Evolutionary conservation across 2,113 vertebrate species (phyloP).

Genomic region (Lucifuga dentata): DNA sequence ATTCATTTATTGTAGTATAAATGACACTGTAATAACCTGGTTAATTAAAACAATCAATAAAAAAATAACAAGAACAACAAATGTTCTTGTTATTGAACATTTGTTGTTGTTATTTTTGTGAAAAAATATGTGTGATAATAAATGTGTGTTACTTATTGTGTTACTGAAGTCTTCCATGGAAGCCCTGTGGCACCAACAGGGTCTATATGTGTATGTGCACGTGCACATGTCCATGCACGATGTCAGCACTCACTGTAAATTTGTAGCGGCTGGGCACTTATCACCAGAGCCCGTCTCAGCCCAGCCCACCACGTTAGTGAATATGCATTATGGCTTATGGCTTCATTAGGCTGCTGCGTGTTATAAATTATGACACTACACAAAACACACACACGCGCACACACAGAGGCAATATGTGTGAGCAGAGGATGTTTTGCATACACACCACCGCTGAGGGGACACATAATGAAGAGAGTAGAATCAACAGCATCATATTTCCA

Average conservation of each 20-base stretch:
- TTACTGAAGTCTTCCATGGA: slow-evolving; percentile 17
- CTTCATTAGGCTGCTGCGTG: slow-evolving; percentile 79
- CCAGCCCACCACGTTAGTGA: slow-evolving; percentile 75
- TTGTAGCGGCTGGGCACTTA: slow-evolving; percentile 66
- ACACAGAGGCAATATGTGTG: slow-evolving; percentile 47
- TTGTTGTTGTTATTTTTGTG: too few relatives aligned
- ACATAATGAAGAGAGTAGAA: slow-evolving; percentile 77
- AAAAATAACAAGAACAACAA: too few relatives aligned
- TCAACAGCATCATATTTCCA: slow-evolving; percentile 66
- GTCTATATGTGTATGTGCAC: neutral
- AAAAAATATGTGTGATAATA: neutral
- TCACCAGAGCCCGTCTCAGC: slow-evolving; percentile 43
- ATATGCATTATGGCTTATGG: slow-evolving; percentile 83
- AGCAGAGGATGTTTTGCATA: slow-evolving; percentile 72
- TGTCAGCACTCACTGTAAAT: slow-evolving; percentile 68
- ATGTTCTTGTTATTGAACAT: too few relatives aligned
- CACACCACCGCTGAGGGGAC: slow-evolving; percentile 49
- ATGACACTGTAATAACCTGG: too few relatives aligned
- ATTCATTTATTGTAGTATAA: too few relatives aligned
- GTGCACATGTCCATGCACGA: slow-evolving; percentile 20
- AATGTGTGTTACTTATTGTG: slow-evolving; percentile 6
- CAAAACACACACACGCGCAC: slow-evolving; percentile 54
- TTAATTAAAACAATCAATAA: too few relatives aligned
- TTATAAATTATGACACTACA: slow-evolving; percentile 79
- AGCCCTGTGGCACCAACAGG: slow-evolving; percentile 6